Percentiles rank a stretch among this genome's conserved stretches.
These are phyloP conservation scores for Hypomesus transpacificus DNA, from an alignment of 2,113 vertebrate species.

Conservation along the genomic window DNA sequence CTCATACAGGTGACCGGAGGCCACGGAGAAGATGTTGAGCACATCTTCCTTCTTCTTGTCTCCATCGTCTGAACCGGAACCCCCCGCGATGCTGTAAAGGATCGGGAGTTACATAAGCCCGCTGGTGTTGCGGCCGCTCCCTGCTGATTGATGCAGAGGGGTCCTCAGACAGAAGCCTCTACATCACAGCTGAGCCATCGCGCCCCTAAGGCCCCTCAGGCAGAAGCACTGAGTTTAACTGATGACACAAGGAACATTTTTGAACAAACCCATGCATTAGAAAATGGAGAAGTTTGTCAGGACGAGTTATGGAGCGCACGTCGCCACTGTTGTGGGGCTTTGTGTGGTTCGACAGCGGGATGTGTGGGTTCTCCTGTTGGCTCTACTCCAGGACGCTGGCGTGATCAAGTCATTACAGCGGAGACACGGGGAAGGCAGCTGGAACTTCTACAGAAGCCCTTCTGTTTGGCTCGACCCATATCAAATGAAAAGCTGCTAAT, in stretches of 20 bases:
- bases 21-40: constrained; percentile 95
- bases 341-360: constrained; percentile 5
- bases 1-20: constrained; percentile 95
- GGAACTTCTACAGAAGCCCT: constrained; percentile 4
- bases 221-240: not conserved
- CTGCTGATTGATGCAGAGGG: constrained; percentile 17
- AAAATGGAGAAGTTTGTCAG: not conserved
- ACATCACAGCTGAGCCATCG: constrained; percentile 24
- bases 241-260: constrained; percentile 16
- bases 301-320: constrained; percentile 2
- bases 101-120: constrained; percentile 22
- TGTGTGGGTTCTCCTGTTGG: constrained; percentile 18
- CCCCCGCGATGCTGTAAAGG: constrained; percentile 78
- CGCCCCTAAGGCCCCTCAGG: constrained; percentile 11
- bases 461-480: constrained; percentile 5
- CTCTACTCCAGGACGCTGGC: not conserved
- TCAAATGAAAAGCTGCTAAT: constrained; percentile 1
- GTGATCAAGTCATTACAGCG: constrained; percentile 20
- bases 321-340: constrained; percentile 6
- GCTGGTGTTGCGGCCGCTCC: not conserved
- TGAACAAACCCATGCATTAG: constrained; percentile 32
- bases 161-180: constrained; percentile 21
- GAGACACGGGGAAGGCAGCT: constrained; percentile 16
- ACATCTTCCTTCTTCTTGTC: constrained; percentile 76
- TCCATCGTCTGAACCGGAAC: constrained; percentile 61